Evolutionary conservation across 2,888 invertebrate genomes (phyloP), one percentile per base, ranked within the genome.

Genomic region (Polydrusus pterygomalis): DNA sequence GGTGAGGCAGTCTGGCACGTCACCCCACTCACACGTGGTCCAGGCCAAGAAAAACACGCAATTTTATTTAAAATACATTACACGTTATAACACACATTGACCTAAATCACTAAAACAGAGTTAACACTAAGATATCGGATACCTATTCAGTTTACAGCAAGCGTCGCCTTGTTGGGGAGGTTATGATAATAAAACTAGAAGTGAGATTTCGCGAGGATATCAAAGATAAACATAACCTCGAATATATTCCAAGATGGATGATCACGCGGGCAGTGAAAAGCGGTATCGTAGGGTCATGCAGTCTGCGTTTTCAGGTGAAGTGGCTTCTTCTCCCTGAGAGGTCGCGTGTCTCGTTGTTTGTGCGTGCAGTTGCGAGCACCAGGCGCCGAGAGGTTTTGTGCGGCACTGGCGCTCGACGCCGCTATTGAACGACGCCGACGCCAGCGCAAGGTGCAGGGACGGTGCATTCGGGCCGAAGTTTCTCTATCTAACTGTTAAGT

Each of bases 351-450:
- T 78, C 77, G 74, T 77, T 74, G 80, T 80, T 78, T 80, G 80
- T 79, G 79, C 77, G 78, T 83, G 82, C 84, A 83, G 85, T 84
- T 85, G 68, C 60, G 86, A 84, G 86, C 83, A 86, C 86, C 85
- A 85, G 85, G 85, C 87, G 85, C 86, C 84, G 84, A 83, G 86
- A 84, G 83, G 84, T 86, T 83, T 86, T 86, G 86, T 87, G 86
- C 86, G 86, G 86, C 87, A 87, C 87, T 87, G 86, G 83, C 81
- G 81, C 82, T 81, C 85, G 85, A 81, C 83, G 85, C 81, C 83
- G 85, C 85, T 87, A 87, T 87, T 85, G 87, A 87, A 83, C 87
- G 87, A 85, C 86, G 87, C 84, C 85, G 86, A 82, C 86, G 85
- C 82, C 84, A 86, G 80, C 86, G 86, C 86, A 83, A 67, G 67